Percentiles rank a stretch among this genome's conserved stretches.
These are phyloP conservation scores for Todiramphus saurophagus DNA, from an alignment of 2,113 vertebrate species.

Conservation along the genomic window DNA sequence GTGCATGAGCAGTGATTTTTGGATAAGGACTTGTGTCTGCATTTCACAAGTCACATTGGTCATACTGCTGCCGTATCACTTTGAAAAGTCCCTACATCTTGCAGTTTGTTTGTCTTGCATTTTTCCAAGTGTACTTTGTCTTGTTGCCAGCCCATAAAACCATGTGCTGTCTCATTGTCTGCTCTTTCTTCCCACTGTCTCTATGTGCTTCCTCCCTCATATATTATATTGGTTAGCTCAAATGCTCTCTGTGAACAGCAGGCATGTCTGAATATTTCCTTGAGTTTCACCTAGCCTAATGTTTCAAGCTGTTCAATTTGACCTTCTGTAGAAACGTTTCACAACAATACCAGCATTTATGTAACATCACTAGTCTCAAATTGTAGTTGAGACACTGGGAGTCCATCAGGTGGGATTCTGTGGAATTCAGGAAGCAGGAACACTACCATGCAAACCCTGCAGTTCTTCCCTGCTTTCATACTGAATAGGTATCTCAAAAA, in stretches of 20 bases:
- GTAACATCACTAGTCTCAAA: background rate
- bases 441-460: background rate
- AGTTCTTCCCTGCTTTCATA: background rate
- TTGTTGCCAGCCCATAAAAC: background rate
- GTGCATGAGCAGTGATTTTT: background rate
- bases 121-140: background rate
- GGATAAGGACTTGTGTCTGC: background rate
- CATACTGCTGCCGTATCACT: background rate
- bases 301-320: background rate
- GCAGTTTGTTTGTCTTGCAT: background rate
- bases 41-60: background rate
- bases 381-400: background rate
- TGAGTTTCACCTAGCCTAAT: background rate
- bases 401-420: background rate
- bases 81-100: background rate
- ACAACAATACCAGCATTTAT: background rate
- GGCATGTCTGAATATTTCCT: background rate
- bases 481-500: background rate
- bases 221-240: background rate
- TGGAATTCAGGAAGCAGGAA: background rate
- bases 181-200: background rate
- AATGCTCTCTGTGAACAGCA: background rate
- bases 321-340: background rate
- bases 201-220: background rate
- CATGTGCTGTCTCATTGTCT: conserved; percentile 1